These are phyloP conservation scores for Notamacropus eugenii DNA, from an alignment of 2,797 vertebrate genomes.

Conservation along the genomic window DNA sequence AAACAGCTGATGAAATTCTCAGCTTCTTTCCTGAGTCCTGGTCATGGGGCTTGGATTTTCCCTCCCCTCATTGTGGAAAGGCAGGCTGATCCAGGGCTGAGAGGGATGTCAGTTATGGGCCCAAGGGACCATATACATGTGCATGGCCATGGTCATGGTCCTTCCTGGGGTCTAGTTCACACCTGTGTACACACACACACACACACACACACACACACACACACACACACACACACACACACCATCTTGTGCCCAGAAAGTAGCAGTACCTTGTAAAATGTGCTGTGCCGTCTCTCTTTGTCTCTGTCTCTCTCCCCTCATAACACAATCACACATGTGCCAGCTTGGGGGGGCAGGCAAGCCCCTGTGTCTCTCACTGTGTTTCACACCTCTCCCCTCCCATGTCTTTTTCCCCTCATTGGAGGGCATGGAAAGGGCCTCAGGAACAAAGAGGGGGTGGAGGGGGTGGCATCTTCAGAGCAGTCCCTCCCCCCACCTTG, in stretches of 20 bases:
- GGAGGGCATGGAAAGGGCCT: neutral
- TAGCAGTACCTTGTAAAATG: neutral
- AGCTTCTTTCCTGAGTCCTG: neutral
- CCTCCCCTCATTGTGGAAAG: neutral
- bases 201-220: too few relatives aligned
- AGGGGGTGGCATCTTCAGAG: neutral
- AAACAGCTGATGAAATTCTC: neutral
- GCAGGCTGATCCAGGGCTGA: neutral
- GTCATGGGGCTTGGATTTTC: slow-evolving; percentile 43
- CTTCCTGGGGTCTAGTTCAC: neutral
- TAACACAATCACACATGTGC: neutral
- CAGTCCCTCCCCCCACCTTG: neutral
- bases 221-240: neutral
- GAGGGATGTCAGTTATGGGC: too few relatives aligned
- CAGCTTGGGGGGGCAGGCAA: neutral
- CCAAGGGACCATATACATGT: too few relatives aligned
- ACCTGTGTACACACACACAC: too few relatives aligned
- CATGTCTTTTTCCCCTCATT: neutral
- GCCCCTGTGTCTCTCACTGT: neutral
- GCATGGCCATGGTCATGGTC: neutral
- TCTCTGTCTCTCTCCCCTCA: neutral
- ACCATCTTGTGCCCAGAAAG: neutral
- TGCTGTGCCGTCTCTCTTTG: neutral
- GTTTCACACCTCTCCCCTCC: neutral
- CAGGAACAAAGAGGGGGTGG: neutral